A percentile compares a stretch with the other conserved stretches of the same genome.
phyloP scores from a whole-genome alignment of 2,797 vertebrate genomes.

The Lacerta agilis region DNA sequence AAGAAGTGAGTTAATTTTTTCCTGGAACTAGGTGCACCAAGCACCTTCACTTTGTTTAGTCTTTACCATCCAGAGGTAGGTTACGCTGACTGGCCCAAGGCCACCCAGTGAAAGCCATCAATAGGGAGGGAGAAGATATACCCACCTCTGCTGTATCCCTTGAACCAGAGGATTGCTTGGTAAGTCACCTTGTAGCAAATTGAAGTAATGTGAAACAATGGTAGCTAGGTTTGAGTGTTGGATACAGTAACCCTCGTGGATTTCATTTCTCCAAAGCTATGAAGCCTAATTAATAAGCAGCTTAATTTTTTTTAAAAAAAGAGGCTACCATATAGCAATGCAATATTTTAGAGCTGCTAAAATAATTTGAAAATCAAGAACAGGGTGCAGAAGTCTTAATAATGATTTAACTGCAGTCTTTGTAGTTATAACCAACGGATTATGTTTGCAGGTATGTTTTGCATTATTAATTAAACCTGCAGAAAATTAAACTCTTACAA shows the following conservation, averaged over 20 bases:
- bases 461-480: conserved; percentile 25
- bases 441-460: background rate
- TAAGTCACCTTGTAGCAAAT: background rate
- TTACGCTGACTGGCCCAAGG: no score
- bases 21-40: no score
- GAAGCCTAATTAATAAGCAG: background rate
- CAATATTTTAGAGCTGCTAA: conserved; percentile 9
- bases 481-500: conserved; percentile 4
- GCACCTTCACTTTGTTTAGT: no score
- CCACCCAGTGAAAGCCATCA: no score
- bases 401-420: background rate
- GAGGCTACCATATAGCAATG: background rate
- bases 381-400: background rate
- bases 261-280: background rate
- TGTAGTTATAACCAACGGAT: conserved; percentile 1
- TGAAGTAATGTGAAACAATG: background rate
- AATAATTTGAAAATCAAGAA: background rate
- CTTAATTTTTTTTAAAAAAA: background rate
- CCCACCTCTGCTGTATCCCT: background rate
- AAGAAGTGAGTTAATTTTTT: no score
- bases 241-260: background rate
- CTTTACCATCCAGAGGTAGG: no score
- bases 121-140: background rate
- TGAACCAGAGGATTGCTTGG: background rate
- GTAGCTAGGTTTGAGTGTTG: background rate